phyloP scores from a whole-genome alignment of 2,888 invertebrate genomes.

The Eupsilia transversa region DNA sequence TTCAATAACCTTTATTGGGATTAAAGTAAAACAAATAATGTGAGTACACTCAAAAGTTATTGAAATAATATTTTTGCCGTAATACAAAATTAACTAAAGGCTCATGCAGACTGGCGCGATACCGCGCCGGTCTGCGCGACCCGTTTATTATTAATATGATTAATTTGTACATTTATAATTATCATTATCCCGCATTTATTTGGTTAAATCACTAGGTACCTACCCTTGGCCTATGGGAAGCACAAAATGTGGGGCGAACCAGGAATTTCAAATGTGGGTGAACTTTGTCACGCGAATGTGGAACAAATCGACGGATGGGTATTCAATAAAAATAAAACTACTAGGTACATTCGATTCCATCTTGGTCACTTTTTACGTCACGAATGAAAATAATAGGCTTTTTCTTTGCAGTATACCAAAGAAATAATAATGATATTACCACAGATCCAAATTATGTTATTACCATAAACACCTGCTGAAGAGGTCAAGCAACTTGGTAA shows the following conservation, averaged over 20 bases:
- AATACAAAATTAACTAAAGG: background rate
- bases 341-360: background rate
- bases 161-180: too few species aligned
- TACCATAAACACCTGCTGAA: background rate
- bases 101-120: too few species aligned
- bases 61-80: background rate
- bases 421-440: background rate
- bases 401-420: background rate
- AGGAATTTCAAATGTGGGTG: too few species aligned
- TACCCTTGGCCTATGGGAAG: background rate
- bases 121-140: too few species aligned
- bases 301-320: background rate
- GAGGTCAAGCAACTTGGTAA: background rate
- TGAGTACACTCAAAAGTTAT: background rate
- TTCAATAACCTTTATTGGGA: conserved; percentile 28
- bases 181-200: background rate
- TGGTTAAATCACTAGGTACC: background rate
- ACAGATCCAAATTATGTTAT: background rate
- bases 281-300: too few species aligned
- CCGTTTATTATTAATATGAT: too few species aligned
- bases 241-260: too few species aligned
- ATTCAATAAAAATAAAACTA: background rate
- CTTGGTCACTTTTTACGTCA: background rate
- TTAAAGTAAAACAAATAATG: conserved; percentile 22
- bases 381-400: background rate